Base-by-base conservation (phyloP, 2,113 vertebrate species). In the Lycaon pictus region DNA sequence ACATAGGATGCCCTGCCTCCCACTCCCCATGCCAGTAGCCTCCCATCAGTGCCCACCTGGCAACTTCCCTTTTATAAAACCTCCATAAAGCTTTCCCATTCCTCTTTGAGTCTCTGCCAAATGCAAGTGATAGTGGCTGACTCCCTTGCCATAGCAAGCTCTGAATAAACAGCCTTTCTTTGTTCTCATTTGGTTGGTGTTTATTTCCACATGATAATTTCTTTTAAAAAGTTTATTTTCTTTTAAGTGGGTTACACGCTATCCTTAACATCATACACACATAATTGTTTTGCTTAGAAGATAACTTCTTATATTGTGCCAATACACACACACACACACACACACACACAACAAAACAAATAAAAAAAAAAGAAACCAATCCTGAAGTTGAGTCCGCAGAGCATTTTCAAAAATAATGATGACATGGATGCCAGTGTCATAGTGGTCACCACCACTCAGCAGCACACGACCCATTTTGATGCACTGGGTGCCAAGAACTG, bases 151-250 rank as follows among this genome's bases (percentile, higher is more conserved):
- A 7, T 16, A 71, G 37, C 60, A 67, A 58, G 16, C 60, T 89
- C 67, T 20, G 71, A 74, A 71, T 84, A 93, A 90, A 83, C 63
- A 90, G 62, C 1, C 15, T 13, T 51, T 20, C 1, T 37, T 71
- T 23, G 60, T 35, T 91, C 35, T 85, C 55, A 51, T 43, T 72
- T 25, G 22, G 17, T 23, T 67, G 22, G 11, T 56, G 35, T 82
- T 97, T 77, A 72, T 88, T 93, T 85, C 27, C 43, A 94, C 43
- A 92, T 65, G 17, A 27, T 67, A 27, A 79, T 62, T 71, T 82
- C 76, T 71, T 81, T 89, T 77, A 32, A 84, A 87, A 88, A 37
- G 17, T 86, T 89, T 79, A 13, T 96, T 97, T 96, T 90, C 88
- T 90, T 88, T 74, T 32, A 65, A 92, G 5, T 93, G 90, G 8